Base-by-base conservation (phyloP, 2,888 invertebrate genomes). In the Tyria jacobaeae region DNA sequence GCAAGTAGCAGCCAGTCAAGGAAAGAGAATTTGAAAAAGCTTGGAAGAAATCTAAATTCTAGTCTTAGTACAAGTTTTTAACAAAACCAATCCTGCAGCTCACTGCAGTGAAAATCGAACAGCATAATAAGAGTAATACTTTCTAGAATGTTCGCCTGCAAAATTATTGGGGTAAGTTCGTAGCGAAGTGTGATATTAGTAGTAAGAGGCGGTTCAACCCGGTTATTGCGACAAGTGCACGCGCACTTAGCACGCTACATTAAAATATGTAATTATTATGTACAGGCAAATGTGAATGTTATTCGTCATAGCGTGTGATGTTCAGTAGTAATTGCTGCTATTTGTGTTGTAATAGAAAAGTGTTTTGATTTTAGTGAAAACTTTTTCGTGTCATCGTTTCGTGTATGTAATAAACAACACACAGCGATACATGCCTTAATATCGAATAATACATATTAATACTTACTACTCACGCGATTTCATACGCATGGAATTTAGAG, bases 181-280 rank as follows among this genome's bases (percentile, higher is more conserved):
- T 73, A 63, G 60, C 74, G 70, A 81, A 85, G 85, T 84, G 88
- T 81, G 84, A 86, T 82, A 81, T 83, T 85, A 83, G 82, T 71
- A 74, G 80, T 66, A 75, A 68, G 66, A 81, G 85, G 87, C 83
- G 85, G 84, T 62, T 66, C 78, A 34, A 59, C 66, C 70, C 75
- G 75, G 78, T 80, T 79, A 83, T 69, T 63, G 74, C 70, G 78
- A 78, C 79, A 76, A 78, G 76, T 77, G 76, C 81, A 83, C 73
- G 73, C 72, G 76, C 76, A 73, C 66, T 53, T 24, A 56, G 58
- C 71, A 75, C 80, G 77, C 73, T 50, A 78, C 58, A 49, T 60
- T 71, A 74, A 69, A 68, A 71, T 71, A 73, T 70, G 51, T 70
- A 59, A 73, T 75, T 70, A 53, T 57, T 58, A 49, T 60, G 66